A percentile compares a stretch with the other conserved stretches of the same genome.
These are phyloP conservation scores for Notoglanidium macrostoma DNA, from an alignment of 2,797 vertebrate species.

Conservation along the genomic window DNA sequence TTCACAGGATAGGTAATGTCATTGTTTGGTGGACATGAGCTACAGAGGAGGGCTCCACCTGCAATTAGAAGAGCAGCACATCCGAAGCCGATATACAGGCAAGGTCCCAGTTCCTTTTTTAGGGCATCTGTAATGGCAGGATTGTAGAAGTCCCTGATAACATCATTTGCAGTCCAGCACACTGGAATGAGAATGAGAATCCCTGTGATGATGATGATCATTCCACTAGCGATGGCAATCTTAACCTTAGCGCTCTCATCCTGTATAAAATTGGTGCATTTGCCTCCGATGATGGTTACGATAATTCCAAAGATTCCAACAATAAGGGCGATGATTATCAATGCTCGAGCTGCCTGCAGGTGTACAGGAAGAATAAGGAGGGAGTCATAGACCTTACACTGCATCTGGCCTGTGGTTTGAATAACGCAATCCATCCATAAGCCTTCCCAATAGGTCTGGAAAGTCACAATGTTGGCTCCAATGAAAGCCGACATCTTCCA, in stretches of 20 bases:
- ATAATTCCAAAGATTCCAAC: conserved; percentile 79
- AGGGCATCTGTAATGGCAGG: conserved; percentile 65
- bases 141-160: conserved; percentile 87
- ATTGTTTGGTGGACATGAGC: conserved; percentile 84
- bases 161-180: conserved; percentile 84
- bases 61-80: conserved; percentile 79
- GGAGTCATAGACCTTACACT: conserved; percentile 89
- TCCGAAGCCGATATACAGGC: conserved; percentile 91
- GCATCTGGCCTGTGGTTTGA: conserved; percentile 91
- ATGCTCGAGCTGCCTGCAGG: conserved; percentile 84
- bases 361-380: conserved; percentile 82
- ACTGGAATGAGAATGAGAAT: conserved; percentile 83
- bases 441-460: conserved; percentile 88
- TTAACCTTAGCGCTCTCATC: conserved; percentile 82
- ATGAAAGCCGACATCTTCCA: conserved; percentile 89
- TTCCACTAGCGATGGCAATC: conserved; percentile 75
- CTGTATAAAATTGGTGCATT: conserved; percentile 92
- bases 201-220: conserved; percentile 80
- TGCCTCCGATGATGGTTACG: conserved; percentile 79
- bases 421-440: conserved; percentile 92
- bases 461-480: conserved; percentile 85
- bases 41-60: conserved; percentile 83
- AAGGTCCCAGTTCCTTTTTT: conserved; percentile 84
- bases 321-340: conserved; percentile 79
- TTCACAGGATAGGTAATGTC: conserved; percentile 61